These are phyloP conservation scores for Lepidocyrtinus sp. DNA, from an alignment of 2,888 invertebrate genomes.

Conservation along the genomic window DNA sequence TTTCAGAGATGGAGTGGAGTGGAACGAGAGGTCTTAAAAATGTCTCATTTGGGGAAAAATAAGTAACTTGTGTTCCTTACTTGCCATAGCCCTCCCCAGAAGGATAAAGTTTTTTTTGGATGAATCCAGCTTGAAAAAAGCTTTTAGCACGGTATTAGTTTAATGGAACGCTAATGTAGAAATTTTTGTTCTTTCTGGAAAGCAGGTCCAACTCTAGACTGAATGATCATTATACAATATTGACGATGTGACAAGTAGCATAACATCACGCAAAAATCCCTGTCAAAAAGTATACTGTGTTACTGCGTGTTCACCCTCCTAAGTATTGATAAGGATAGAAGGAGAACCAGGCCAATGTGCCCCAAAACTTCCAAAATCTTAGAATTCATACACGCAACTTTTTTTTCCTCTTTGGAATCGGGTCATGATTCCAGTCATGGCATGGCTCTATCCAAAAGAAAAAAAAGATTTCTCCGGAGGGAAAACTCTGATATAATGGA, in stretches of 20 bases:
- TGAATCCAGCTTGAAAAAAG: not conserved
- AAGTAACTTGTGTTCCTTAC: not conserved
- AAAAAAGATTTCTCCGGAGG: not conserved
- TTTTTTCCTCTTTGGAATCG: not conserved
- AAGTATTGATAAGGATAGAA: too few relatives aligned
- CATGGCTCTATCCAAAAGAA: slow-evolving; percentile 5
- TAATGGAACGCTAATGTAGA: slow-evolving; percentile 38
- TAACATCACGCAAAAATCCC: slow-evolving; percentile 50
- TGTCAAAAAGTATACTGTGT: slow-evolving; percentile 36
- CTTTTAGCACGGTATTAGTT: slow-evolving; percentile 23
- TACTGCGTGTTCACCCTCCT: not conserved
- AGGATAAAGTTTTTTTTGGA: slow-evolving; percentile 20
- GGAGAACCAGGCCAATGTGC: too few relatives aligned
- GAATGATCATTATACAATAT: slow-evolving; percentile 18
- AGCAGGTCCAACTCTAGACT: not conserved
- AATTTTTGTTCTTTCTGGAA: slow-evolving; percentile 7
- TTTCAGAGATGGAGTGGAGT: not conserved
- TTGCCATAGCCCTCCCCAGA: slow-evolving; percentile 15
- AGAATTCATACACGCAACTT: slow-evolving; percentile 9
- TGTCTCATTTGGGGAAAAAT: slow-evolving; percentile 26
- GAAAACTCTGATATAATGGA: too few relatives aligned
- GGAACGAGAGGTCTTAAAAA: slow-evolving; percentile 19
- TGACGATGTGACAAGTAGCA: slow-evolving; percentile 46
- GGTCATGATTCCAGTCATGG: slow-evolving; percentile 8
- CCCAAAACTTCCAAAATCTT: too few relatives aligned